Base-by-base conservation (phyloP, 2,797 vertebrate genomes). In the Karalla daura region DNA sequence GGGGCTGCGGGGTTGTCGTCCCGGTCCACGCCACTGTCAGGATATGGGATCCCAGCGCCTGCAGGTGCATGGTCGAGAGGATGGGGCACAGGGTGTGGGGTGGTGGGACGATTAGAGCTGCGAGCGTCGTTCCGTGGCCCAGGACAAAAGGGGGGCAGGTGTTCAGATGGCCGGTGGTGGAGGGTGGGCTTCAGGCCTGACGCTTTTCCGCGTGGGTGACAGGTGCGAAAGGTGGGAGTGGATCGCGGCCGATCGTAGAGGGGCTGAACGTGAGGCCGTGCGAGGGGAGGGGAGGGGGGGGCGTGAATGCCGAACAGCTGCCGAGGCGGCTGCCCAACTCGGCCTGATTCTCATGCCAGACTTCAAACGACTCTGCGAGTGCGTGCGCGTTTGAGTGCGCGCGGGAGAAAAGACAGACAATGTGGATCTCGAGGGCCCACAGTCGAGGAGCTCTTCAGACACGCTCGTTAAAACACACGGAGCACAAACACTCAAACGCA, bases 281-380 rank as follows among this genome's bases (percentile, higher is more conserved):
- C 66, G 35, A 53, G 69, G 2, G 13, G 51, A 23, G 62, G 10
- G n/a, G 32, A 10, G 83, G 66, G 47, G 61, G 49, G 15, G 40
- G 44, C 60, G 45, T 85, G 87, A 91, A 91, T 90, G 86, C 73
- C 61, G 87, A 91, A 86, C 78, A 86, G 82, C 78, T 80, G 63
- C 74, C 60, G n/a, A n/a, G n/a, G n/a, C n/a, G 76, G 67, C 52
- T 28, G 69, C 55, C 69, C 65, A 72, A 80, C 72, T 67, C 52
- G 14, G 44, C 69, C 71, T 60, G 7, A 76, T 80, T 85, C 73
- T 76, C 55, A 78, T 56, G 70, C 71, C 58, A 82, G 74, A 82
- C 76, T 86, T 80, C 77, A 66, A 84, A 85, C 45, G 23, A 51
- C 64, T 63, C 52, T 27, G 27, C 55, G 35, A 78, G 65, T 30